phyloP scores from a whole-genome alignment of 2,888 invertebrate genomes.

The Alloplasta piceator region DNA sequence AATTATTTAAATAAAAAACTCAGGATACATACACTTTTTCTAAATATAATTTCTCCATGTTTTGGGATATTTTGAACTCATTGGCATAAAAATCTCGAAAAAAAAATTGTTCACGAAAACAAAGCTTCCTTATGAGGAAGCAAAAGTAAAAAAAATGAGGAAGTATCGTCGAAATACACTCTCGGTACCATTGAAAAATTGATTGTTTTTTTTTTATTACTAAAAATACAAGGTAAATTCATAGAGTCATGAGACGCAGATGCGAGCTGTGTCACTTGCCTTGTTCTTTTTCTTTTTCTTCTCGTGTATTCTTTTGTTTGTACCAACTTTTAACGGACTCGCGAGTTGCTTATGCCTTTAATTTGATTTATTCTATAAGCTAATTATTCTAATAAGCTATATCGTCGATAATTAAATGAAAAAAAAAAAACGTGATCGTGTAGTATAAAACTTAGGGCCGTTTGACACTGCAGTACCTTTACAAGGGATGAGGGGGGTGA shows the following conservation, averaged over 20 bases:
- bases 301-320: constrained; percentile 49
- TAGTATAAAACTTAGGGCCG: constrained; percentile 1
- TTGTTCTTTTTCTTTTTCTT: constrained; percentile 39
- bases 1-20: no score
- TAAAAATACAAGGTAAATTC: constrained; percentile 71
- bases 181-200: constrained; percentile 54
- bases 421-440: constrained; percentile 40
- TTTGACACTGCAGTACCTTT: neutral
- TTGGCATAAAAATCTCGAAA: no score
- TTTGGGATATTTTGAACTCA: no score
- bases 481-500: constrained; percentile 4
- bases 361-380: constrained; percentile 59
- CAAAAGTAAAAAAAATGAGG: neutral
- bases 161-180: constrained; percentile 7
- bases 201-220: constrained; percentile 69
- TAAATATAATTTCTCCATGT: no score
- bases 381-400: constrained; percentile 48
- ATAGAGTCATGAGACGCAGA: constrained; percentile 65
- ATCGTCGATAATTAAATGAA: constrained; percentile 46
- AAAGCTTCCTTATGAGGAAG: no score
- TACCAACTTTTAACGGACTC: constrained; percentile 66
- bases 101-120: no score
- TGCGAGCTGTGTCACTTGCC: constrained; percentile 57
- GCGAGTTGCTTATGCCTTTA: constrained; percentile 56
- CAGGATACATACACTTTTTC: no score